Evolutionary conservation across 2,113 vertebrate genomes (phyloP).

Genomic region (Percina caprodes): DNA sequence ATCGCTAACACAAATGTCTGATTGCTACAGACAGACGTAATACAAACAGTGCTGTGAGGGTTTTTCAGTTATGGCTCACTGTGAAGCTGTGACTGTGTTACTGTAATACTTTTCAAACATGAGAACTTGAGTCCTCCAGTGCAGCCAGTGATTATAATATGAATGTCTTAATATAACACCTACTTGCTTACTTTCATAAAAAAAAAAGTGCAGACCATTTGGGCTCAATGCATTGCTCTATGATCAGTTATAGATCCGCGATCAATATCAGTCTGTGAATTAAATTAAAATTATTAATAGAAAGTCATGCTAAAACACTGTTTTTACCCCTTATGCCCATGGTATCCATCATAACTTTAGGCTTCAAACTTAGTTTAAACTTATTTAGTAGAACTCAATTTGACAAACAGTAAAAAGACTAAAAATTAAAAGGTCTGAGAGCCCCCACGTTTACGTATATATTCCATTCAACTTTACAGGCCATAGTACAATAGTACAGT

Average conservation of each 20-base stretch:
- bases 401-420: neutral
- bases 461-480: neutral
- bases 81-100: neutral
- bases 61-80: neutral
- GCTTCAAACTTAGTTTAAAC: constrained; percentile 3
- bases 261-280: neutral
- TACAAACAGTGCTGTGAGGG: neutral
- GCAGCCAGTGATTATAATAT: neutral
- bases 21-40: constrained; percentile 7
- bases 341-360: neutral
- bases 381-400: neutral
- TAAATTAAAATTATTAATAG: neutral
- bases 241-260: neutral
- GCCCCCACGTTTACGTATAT: neutral
- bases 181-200: neutral
- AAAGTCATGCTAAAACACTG: too few relatives aligned
- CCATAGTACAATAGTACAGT: neutral
- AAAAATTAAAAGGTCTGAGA: neutral
- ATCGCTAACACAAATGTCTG: constrained; percentile 22
- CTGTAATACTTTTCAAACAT: neutral
- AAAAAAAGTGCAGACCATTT: neutral
- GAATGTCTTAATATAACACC: too few relatives aligned
- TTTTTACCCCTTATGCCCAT: neutral
- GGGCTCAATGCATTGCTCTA: neutral
- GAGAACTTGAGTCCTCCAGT: neutral